These are phyloP conservation scores for Umimayanthus kanabou DNA, from an alignment of 92 coral and sea anemone genomes.

Conservation along the genomic window DNA sequence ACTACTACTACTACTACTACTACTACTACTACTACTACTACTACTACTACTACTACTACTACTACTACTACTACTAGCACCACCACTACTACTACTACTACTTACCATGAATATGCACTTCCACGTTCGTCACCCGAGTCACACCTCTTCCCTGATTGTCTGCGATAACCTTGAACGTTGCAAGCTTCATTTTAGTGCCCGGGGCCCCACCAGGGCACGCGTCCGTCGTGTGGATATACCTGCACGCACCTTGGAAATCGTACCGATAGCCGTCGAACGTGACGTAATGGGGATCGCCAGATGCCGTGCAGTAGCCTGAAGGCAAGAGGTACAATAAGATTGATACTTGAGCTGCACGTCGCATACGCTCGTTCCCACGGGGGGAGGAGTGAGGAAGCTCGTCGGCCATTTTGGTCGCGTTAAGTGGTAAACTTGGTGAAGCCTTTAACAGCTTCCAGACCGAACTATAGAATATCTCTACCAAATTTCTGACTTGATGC, in stretches of 20 bases:
- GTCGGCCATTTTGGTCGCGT: too few species aligned
- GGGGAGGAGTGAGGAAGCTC: too few species aligned
- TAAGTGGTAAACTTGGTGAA: too few species aligned
- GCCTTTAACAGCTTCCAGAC: too few species aligned
- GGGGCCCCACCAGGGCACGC: not conserved
- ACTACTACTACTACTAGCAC: too few species aligned
- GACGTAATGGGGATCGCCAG: not conserved
- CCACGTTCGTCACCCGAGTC: not conserved
- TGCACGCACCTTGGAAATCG: not conserved
- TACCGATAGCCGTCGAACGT: constrained; percentile 3
- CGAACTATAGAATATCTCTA: too few species aligned
- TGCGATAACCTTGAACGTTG: constrained; percentile 19
- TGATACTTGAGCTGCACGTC: too few species aligned
- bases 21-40: too few species aligned
- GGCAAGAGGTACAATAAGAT: not conserved
- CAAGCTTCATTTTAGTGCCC: constrained; percentile 20
- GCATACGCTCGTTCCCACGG: too few species aligned
- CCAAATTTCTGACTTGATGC: too few species aligned
- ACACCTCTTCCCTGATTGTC: constrained; percentile 12
- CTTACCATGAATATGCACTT: constrained; percentile 8
- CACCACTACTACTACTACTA: not conserved
- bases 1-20: too few species aligned
- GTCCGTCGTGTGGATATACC: not conserved
- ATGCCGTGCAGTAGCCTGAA: not conserved
- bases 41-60: too few species aligned